Evolutionary conservation across 1,140 invertebrate species (phyloP).

Genomic region (Antheraea mylitta): DNA sequence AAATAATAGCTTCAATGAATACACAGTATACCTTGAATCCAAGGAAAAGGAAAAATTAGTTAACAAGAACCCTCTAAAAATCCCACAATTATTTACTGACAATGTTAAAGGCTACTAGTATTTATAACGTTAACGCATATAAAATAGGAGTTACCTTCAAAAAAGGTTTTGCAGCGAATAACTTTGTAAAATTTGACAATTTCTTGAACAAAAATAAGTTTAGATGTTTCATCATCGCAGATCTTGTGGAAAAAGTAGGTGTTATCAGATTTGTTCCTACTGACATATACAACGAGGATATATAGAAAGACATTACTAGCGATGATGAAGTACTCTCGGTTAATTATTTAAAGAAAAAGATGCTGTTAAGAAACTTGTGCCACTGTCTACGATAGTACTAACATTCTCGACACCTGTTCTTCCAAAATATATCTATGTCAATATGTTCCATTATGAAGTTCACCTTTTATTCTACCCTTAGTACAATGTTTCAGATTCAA

Average conservation of each 20-base stretch:
- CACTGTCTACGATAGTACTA: too few species aligned
- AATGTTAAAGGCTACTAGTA: conserved; percentile 2
- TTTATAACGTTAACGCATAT: conserved; percentile 7
- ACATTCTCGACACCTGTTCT: too few species aligned
- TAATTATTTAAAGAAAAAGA: too few species aligned
- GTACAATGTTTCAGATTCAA: conserved; percentile 30
- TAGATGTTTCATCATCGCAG: conserved; percentile 19
- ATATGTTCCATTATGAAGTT: too few species aligned
- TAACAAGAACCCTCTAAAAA: conserved; percentile 24
- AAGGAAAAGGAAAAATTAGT: conserved; percentile 19
- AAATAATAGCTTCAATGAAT: conserved; percentile 9
- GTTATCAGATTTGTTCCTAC: conserved; percentile 21
- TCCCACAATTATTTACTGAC: conserved; percentile 8
- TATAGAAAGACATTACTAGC: conserved; percentile 18
- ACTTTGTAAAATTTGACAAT: conserved; percentile 19
- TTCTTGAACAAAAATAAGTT: conserved; percentile 18
- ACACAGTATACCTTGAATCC: conserved; percentile 18
- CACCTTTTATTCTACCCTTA: not conserved
- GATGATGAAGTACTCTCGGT: too few species aligned
- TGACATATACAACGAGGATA: conserved; percentile 18
- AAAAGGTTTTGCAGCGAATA: conserved; percentile 17
- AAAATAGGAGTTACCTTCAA: conserved; percentile 14
- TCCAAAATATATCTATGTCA: too few species aligned
- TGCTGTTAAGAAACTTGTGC: too few species aligned
- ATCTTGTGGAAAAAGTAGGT: conserved; percentile 16